Evolutionary conservation across 2,888 invertebrate genomes (phyloP), one percentile per base, ranked within the genome.

Genomic region (Drosophila macrothrix): DNA sequence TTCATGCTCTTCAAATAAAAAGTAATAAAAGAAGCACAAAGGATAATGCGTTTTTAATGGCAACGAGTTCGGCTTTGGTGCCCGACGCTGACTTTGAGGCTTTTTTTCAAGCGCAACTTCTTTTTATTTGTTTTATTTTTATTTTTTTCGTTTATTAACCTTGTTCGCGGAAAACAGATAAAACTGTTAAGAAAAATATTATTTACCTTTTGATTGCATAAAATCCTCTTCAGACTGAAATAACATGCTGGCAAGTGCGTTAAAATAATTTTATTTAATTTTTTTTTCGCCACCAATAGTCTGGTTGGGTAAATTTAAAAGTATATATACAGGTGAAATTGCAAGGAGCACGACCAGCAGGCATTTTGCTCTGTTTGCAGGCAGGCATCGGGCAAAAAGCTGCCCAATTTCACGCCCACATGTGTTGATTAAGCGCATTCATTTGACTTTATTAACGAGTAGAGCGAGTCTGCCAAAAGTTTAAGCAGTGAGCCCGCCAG

Each of bases 361-460:
- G 43, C 67, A 55, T 39, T 39, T 66, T 78, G 60, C 50, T 37
- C 35, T 31, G n/a, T 12, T 41, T 29, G n/a, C 52, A 28, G 29
- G 28, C 64, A 43, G 49, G 16, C 56, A 58, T 39, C n/a, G n/a
- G 56, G 37, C 52, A 22, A 22, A 4, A 22, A 22, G 25, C 46
- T 35, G 29, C 28, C 35, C 29, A 33, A 53, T 28, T 6, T 31
- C 33, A 55, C 68, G 56, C 73, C 68, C 80, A 74, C 70, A 73
- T 68, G 80, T 89, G 85, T 87, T 88, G 85, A 85, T 85, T 89
- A 85, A 85, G 90, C 85, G 88, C 90, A 85, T 89, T 85, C 90
- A 89, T 88, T 85, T 87, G 88, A 89, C 84, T 89, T 88, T 85
- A 85, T 85, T 85, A 85, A 87, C 78, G 71, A 54, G 73, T 70